phyloP scores from a whole-genome alignment of 2,888 invertebrate genomes.

The Dermolepida albohirtum region DNA sequence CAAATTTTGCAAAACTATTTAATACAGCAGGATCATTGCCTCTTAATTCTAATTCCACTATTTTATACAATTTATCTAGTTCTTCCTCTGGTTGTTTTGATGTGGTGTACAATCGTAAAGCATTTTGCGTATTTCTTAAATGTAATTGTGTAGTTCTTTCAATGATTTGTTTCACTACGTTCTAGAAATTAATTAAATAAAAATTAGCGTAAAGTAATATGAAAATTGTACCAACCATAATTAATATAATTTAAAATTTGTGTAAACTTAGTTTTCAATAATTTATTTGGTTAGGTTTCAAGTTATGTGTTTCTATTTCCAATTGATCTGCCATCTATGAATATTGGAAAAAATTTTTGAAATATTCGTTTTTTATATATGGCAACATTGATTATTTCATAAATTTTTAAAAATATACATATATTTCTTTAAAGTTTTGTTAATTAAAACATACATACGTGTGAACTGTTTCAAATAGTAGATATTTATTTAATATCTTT shows the following conservation, averaged over 20 bases:
- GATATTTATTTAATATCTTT: no score
- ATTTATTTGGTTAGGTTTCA: not conserved
- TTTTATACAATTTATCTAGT: conserved; percentile 83
- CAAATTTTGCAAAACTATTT: conserved; percentile 89
- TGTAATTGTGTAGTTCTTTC: conserved; percentile 9
- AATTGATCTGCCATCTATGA: no score
- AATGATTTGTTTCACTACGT: conserved; percentile 19
- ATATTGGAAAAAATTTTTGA: no score
- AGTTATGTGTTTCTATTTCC: no score
- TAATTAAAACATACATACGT: no score
- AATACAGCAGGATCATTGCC: conserved; percentile 90
- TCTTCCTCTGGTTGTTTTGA: conserved; percentile 55
- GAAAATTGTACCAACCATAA: conserved; percentile 23
- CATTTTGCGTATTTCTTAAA: conserved; percentile 13
- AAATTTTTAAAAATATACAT: no score
- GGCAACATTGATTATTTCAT: no score
- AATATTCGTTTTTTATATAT: no score
- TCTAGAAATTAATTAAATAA: conserved; percentile 30
- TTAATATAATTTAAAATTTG: not conserved
- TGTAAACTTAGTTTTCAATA: conserved; percentile 11
- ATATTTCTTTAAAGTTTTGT: no score
- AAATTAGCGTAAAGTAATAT: not conserved
- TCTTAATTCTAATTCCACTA: conserved; percentile 86
- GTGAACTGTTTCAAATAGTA: no score
- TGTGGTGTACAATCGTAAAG: conserved; percentile 6